A percentile compares a stretch with the other conserved stretches of the same genome.
Conservation (phyloP, 92 coral and sea anemone genomes). For the Phenganax subtilis region DNA sequence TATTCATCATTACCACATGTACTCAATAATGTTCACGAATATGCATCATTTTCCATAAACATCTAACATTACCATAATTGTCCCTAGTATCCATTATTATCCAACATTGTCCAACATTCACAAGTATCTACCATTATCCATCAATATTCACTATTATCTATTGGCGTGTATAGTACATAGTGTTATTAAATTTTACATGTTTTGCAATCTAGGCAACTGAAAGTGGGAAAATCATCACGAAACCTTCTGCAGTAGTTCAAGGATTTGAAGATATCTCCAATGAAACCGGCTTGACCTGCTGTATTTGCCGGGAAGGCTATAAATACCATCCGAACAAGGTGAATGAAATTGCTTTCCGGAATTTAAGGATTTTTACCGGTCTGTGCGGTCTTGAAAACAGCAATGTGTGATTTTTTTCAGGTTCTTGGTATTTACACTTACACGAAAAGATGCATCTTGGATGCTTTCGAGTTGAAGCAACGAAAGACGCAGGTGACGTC, state of each 20-base stretch:
- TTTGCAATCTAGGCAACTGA: constrained; percentile 58
- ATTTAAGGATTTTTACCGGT: not conserved
- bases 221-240: constrained; percentile 89
- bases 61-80: too few species aligned
- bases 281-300: constrained; percentile 90
- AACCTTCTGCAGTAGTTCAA: constrained; percentile 69
- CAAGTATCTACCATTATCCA: too few species aligned
- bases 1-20: not conserved
- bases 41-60: too few species aligned
- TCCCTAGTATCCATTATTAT: too few species aligned
- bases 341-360: not conserved
- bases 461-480: constrained; percentile 79
- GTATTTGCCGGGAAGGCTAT: constrained; percentile 97
- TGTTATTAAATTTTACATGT: not conserved
- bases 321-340: constrained; percentile 94
- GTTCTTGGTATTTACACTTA: constrained; percentile 97
- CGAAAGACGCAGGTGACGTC: constrained; percentile 79
- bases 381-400: not conserved
- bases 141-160: too few species aligned
- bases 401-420: constrained; percentile 36
- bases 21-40: not conserved
- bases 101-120: too few species aligned
- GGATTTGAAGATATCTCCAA: constrained; percentile 93
- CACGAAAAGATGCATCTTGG: constrained; percentile 87
- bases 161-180: not conserved